Percentiles rank a stretch among this genome's conserved stretches.
Conservation (phyloP, 2,888 invertebrate genomes). For the Anagyrus pseudococci region DNA sequence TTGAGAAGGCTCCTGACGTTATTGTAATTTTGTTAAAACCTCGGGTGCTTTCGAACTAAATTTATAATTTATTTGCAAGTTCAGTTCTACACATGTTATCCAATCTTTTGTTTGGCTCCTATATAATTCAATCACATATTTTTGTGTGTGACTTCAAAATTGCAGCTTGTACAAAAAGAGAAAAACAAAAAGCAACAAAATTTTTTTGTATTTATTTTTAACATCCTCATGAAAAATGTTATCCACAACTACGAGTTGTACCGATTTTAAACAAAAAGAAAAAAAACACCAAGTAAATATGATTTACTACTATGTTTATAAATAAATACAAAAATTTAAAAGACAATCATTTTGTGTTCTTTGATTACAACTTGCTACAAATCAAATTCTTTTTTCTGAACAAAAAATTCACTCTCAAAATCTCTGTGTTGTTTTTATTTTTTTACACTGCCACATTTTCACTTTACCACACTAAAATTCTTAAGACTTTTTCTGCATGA, state of each 20-base stretch:
- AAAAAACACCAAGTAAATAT: constrained; percentile 24
- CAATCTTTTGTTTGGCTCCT: constrained; percentile 35
- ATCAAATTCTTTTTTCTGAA: constrained; percentile 1
- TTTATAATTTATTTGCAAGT: constrained; percentile 38
- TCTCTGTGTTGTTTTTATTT: neutral
- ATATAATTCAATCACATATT: no score
- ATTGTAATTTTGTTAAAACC: constrained; percentile 40
- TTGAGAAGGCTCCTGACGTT: constrained; percentile 35
- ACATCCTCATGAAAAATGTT: constrained; percentile 16
- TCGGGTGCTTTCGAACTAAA: constrained; percentile 25
- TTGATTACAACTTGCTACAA: constrained; percentile 33
- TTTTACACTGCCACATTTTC: constrained; percentile 3
- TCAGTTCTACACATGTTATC: constrained; percentile 33
- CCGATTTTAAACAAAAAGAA: constrained; percentile 19
- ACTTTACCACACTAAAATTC: neutral
- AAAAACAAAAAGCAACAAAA: neutral
- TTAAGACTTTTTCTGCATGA: constrained; percentile 2
- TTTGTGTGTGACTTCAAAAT: constrained; percentile 36
- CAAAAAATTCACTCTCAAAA: neutral
- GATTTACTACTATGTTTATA: constrained; percentile 35
- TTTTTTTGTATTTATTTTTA: constrained; percentile 39
- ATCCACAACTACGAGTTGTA: constrained; percentile 29
- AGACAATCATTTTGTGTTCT: constrained; percentile 37
- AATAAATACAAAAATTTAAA: constrained; percentile 40
- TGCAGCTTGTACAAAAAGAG: constrained; percentile 29